Evolutionary conservation across 2,888 invertebrate species (phyloP).

Genomic region (Melolontha melolontha): DNA sequence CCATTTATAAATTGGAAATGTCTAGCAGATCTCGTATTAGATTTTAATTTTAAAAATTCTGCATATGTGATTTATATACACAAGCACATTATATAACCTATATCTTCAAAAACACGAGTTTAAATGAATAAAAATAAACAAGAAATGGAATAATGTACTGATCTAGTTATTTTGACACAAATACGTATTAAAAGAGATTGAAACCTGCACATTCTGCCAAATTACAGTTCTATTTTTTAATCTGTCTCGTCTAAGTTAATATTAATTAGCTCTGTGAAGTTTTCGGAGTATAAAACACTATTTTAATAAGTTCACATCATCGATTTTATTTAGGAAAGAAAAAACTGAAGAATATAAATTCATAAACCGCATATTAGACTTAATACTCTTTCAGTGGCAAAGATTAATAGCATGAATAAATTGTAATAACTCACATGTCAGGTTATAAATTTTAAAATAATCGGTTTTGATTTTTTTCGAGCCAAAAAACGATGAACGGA

Average conservation of each 20-base stretch:
- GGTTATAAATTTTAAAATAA: slow-evolving; percentile 34
- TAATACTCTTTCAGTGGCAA: slow-evolving; percentile 1
- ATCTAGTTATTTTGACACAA: slow-evolving; percentile 6
- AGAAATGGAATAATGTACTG: not conserved
- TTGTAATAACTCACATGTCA: slow-evolving; percentile 32
- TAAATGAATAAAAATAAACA: too few species aligned
- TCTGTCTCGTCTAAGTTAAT: slow-evolving; percentile 15
- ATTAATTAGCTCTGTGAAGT: slow-evolving; percentile 20
- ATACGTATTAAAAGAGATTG: slow-evolving; percentile 1
- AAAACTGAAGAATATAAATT: slow-evolving; percentile 5
- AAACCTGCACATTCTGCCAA: slow-evolving; percentile 17
- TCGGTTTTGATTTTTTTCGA: slow-evolving; percentile 32
- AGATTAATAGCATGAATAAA: slow-evolving; percentile 38
- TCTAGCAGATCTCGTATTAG: too few species aligned
- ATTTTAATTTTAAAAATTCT: too few species aligned
- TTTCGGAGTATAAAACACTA: not conserved
- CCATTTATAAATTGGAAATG: too few species aligned
- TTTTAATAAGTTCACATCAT: slow-evolving; percentile 5
- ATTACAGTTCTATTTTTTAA: slow-evolving; percentile 32
- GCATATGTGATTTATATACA: too few species aligned
- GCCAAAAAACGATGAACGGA: not conserved
- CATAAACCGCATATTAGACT: slow-evolving; percentile 2
- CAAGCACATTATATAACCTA: too few species aligned
- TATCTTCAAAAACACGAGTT: too few species aligned
- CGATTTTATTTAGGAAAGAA: too few species aligned